A percentile compares a stretch with the other conserved stretches of the same genome.
Evolutionary conservation across 1,140 invertebrate species (phyloP).

Genomic region (Temnothorax nylanderi): DNA sequence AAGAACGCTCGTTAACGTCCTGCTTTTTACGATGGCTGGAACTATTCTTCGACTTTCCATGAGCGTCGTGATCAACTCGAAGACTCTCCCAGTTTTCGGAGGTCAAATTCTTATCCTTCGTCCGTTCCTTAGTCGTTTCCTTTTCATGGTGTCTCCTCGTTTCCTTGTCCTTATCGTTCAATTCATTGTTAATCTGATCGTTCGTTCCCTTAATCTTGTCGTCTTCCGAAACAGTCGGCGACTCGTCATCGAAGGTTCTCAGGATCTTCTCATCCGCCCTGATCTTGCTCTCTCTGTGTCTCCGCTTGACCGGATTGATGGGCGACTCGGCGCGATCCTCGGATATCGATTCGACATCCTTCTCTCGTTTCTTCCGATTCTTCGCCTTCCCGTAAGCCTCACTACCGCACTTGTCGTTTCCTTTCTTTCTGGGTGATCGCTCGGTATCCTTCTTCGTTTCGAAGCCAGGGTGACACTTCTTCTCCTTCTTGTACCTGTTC

Average conservation of each 20-base stretch:
- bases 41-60: slow-evolving; percentile 52
- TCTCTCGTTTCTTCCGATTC: slow-evolving; percentile 42
- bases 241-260: slow-evolving; percentile 64
- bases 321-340: background rate
- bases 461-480: slow-evolving; percentile 12
- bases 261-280: slow-evolving; percentile 80
- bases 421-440: slow-evolving; percentile 1
- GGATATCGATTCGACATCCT: background rate
- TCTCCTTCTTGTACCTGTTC: slow-evolving; percentile 49
- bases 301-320: slow-evolving; percentile 18
- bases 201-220: background rate
- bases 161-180: slow-evolving; percentile 12
- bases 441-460: slow-evolving; percentile 40
- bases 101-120: background rate
- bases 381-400: slow-evolving; percentile 34
- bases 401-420: background rate
- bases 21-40: slow-evolving; percentile 42
- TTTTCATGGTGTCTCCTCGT: background rate
- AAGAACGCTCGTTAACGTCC: slow-evolving; percentile 16
- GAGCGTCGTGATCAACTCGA: background rate
- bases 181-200: background rate
- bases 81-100: slow-evolving; percentile 28
- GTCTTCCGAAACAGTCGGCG: background rate
- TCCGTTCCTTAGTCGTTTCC: background rate
- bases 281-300: slow-evolving; percentile 81